A percentile compares a stretch with the other conserved stretches of the same genome.
phyloP scores from a whole-genome alignment of 2,888 invertebrate genomes.

The Argyresthia goedartella region DNA sequence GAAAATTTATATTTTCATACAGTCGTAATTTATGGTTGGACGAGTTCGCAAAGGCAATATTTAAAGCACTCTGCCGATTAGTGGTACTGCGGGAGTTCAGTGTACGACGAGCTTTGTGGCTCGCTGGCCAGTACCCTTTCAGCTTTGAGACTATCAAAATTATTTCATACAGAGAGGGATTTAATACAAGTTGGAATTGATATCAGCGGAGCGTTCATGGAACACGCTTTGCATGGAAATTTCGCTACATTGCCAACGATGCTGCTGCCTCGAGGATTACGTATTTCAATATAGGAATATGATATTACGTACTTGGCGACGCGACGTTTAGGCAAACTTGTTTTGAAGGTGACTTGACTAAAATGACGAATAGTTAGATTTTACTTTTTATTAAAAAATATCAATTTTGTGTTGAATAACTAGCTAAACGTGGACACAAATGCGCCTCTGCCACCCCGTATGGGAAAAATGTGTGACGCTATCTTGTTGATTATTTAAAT shows the following conservation, averaged over 20 bases:
- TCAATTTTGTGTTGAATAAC: too few relatives aligned
- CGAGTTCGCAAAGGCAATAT: constrained; percentile 64
- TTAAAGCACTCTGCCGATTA: constrained; percentile 69
- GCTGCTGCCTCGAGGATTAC: constrained; percentile 2
- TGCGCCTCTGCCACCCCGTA: too few relatives aligned
- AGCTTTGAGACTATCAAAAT: constrained; percentile 60
- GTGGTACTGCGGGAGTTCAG: constrained; percentile 33
- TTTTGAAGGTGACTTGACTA: too few relatives aligned
- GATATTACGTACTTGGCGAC: background rate
- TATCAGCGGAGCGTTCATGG: constrained; percentile 17
- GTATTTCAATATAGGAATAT: constrained; percentile 3
- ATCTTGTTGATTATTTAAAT: too few relatives aligned
- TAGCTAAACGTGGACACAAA: too few relatives aligned
- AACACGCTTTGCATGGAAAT: constrained; percentile 3
- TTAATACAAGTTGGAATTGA: constrained; percentile 33
- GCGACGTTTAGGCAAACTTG: background rate
- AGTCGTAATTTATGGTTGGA: constrained; percentile 67
- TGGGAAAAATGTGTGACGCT: too few relatives aligned
- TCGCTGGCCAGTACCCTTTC: constrained; percentile 46
- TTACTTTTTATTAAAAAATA: too few relatives aligned
- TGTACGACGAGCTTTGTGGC: constrained; percentile 31
- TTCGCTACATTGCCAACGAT: background rate
- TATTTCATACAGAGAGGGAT: constrained; percentile 38
- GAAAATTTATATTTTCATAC: constrained; percentile 69
- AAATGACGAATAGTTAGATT: too few relatives aligned